phyloP scores from a whole-genome alignment of 2,113 vertebrate species.

The Lasiurus borealis region DNA sequence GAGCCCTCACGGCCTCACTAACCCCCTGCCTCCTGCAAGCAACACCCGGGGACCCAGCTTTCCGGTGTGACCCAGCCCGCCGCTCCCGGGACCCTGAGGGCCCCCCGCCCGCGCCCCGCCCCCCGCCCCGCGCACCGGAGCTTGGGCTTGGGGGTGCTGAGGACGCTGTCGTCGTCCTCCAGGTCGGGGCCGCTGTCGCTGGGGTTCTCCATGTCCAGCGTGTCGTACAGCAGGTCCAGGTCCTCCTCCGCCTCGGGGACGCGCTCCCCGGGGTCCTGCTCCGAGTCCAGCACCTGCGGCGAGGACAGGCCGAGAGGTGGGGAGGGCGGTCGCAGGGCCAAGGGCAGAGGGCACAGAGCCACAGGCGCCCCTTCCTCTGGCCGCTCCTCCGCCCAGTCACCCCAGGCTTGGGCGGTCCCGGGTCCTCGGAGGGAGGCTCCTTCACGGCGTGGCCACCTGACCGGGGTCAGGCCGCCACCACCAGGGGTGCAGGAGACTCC shows the following conservation, averaged over 20 bases:
- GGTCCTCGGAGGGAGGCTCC: fast-evolving
- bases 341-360: not conserved
- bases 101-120: too few relatives aligned
- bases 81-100: too few relatives aligned
- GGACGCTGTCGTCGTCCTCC: conserved; percentile 97
- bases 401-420: fast-evolving
- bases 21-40: fast-evolving
- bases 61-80: too few relatives aligned
- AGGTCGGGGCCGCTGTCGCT: conserved; percentile 97
- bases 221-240: conserved; percentile 94
- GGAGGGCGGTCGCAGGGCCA: not conserved
- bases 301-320: fast-evolving
- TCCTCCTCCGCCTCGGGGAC: conserved; percentile 96
- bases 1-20: not conserved
- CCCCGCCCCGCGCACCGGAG: conserved; percentile 88
- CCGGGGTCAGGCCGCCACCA: not conserved
- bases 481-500: fast-evolving
- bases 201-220: conserved; percentile 96
- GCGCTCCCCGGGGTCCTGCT: conserved; percentile 95
- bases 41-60: not conserved
- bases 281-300: conserved; percentile 95
- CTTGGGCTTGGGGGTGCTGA: conserved; percentile 98
- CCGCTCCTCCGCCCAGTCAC: too few relatives aligned
- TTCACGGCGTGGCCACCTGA: fast-evolving
- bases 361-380: too few relatives aligned